A percentile compares a stretch with the other conserved stretches of the same genome.
Conservation (phyloP, 1,140 invertebrate species). For the Drosophila guanche region DNA sequence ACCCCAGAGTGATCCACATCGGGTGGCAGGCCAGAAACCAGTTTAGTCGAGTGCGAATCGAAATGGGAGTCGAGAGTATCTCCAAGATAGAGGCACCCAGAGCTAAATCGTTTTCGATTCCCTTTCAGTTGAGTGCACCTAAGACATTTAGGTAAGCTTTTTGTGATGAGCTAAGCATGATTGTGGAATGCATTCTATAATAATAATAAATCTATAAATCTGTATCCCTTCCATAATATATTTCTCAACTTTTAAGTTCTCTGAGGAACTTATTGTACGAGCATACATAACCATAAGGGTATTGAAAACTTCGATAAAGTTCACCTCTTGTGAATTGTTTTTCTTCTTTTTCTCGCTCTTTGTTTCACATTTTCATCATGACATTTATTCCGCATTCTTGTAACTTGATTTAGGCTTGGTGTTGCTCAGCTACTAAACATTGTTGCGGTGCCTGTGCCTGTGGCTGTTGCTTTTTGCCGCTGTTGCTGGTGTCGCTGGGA, state of each 20-base stretch:
- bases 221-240: too few species aligned
- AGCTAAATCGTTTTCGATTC: too few species aligned
- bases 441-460: slow-evolving; percentile 25
- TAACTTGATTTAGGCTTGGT: slow-evolving; percentile 79
- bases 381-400: slow-evolving; percentile 82
- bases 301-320: too few species aligned
- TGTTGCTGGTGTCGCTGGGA: slow-evolving; percentile 28
- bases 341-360: slow-evolving; percentile 1
- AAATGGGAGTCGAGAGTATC: slow-evolving; percentile 23
- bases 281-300: too few species aligned
- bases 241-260: too few species aligned
- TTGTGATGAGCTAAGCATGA: background rate
- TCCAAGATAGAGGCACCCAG: slow-evolving; percentile 10
- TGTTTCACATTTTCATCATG: slow-evolving; percentile 44
- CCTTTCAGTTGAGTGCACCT: too few species aligned
- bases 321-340: slow-evolving; percentile 1
- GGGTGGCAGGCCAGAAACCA: slow-evolving; percentile 9
- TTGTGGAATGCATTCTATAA: too few species aligned
- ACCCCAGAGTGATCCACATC: slow-evolving; percentile 41
- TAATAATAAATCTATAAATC: too few species aligned
- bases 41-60: slow-evolving; percentile 22
- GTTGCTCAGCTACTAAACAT: slow-evolving; percentile 19
- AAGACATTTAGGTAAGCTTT: background rate
- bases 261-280: too few species aligned
- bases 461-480: slow-evolving; percentile 9